Evolutionary conservation across 2,113 vertebrate species (phyloP).

Genomic region (Macrotus californicus): DNA sequence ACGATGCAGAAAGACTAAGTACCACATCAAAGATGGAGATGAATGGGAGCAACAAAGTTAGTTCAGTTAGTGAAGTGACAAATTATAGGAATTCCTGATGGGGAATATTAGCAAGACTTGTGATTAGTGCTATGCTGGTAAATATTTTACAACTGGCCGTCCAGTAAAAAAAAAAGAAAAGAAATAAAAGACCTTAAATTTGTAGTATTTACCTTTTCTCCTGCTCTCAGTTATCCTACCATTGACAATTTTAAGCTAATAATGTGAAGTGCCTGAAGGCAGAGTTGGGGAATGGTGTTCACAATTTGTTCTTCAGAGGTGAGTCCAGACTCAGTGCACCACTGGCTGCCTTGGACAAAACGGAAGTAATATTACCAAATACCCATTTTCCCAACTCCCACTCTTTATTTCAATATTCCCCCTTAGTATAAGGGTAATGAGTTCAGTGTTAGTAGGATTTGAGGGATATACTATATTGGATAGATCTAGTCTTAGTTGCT

Average conservation of each 20-base stretch:
- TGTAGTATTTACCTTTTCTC: background rate
- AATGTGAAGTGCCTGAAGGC: background rate
- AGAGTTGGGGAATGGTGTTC: background rate
- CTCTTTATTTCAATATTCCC: background rate
- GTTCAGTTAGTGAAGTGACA: background rate
- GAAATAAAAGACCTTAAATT: background rate
- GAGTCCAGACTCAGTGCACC: background rate
- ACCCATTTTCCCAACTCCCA: background rate
- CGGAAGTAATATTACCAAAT: background rate
- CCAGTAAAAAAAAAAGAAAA: too few species aligned
- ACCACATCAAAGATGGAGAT: background rate
- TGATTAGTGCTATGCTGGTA: background rate
- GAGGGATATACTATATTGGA: background rate
- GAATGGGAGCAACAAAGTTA: background rate
- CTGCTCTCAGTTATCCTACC: background rate
- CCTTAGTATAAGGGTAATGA: background rate
- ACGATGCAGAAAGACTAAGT: background rate
- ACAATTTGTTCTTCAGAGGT: background rate
- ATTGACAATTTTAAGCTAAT: background rate
- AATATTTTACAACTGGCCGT: background rate
- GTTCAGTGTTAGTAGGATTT: background rate
- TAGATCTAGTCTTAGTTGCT: background rate
- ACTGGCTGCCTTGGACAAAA: background rate
- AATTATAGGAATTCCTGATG: background rate
- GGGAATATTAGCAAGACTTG: background rate